phyloP scores from a whole-genome alignment of 2,797 vertebrate genomes.

The Argyrosomus regius region DNA sequence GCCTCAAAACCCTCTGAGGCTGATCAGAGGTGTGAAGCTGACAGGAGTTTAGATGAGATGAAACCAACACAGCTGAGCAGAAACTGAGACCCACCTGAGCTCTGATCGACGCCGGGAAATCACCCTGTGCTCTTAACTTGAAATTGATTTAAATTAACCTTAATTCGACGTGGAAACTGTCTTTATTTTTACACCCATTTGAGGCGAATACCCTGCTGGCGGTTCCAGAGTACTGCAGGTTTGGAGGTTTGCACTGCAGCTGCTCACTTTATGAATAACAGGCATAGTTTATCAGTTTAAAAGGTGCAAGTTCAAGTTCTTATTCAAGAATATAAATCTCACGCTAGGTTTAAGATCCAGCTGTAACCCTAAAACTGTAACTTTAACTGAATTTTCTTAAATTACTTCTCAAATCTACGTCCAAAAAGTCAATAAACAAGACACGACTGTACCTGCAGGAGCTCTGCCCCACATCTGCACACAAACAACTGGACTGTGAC shows the following conservation, averaged over 20 bases:
- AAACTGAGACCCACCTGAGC: background rate
- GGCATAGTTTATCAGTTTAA: too few relatives aligned
- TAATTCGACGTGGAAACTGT: background rate
- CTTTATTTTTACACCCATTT: background rate
- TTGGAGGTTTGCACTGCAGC: background rate
- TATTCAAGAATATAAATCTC: too few relatives aligned
- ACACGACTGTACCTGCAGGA: too few relatives aligned
- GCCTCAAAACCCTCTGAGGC: constrained; percentile 32
- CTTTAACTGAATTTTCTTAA: too few relatives aligned
- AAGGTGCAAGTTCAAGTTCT: too few relatives aligned
- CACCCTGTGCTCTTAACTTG: accelerated
- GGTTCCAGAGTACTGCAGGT: background rate
- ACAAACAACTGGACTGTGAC: too few relatives aligned
- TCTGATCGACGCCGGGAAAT: background rate
- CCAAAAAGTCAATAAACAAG: too few relatives aligned
- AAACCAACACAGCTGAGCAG: background rate
- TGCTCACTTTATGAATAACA: background rate
- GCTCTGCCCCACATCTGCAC: too few relatives aligned
- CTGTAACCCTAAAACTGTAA: too few relatives aligned
- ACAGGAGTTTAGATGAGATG: constrained; percentile 16
- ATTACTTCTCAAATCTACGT: too few relatives aligned
- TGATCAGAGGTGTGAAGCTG: constrained; percentile 60
- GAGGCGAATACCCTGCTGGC: background rate
- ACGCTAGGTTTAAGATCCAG: too few relatives aligned
- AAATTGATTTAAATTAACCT: background rate